phyloP scores from a whole-genome alignment of 1,140 invertebrate species.

The Heliconius eleuchia region DNA sequence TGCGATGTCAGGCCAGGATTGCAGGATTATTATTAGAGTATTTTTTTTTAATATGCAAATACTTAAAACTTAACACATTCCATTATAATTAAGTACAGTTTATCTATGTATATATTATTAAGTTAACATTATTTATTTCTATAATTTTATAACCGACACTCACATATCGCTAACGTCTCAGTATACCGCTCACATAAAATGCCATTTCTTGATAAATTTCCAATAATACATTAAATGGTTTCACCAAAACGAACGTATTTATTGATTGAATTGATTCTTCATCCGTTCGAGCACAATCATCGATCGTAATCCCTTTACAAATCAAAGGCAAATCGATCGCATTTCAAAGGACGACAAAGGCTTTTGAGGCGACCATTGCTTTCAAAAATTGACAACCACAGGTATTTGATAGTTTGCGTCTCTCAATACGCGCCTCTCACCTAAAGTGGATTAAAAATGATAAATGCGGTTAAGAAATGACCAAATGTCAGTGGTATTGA shows the following conservation, averaged over 20 bases:
- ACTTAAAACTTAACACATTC: no score
- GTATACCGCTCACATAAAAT: background rate
- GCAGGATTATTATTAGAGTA: no score
- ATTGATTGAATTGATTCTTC: background rate
- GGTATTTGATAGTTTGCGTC: slow-evolving; percentile 9
- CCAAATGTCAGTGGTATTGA: background rate
- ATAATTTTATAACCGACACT: background rate
- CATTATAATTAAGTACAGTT: no score
- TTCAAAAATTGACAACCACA: slow-evolving; percentile 12
- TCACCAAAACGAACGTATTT: background rate
- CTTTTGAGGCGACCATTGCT: background rate
- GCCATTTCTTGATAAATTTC: background rate
- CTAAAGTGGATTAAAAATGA: background rate
- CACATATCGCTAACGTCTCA: background rate
- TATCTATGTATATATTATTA: no score
- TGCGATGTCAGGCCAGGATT: no score
- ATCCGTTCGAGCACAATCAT: background rate
- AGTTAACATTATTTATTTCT: no score
- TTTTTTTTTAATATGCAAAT: no score
- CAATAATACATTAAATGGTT: slow-evolving; percentile 8
- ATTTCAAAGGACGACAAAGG: slow-evolving; percentile 2
- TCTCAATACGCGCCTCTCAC: background rate
- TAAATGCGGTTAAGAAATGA: background rate
- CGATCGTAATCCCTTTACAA: slow-evolving; percentile 4
- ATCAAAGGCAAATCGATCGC: background rate